Conservation (phyloP, 2,113 vertebrate genomes). For the Lophius piscatorius region DNA sequence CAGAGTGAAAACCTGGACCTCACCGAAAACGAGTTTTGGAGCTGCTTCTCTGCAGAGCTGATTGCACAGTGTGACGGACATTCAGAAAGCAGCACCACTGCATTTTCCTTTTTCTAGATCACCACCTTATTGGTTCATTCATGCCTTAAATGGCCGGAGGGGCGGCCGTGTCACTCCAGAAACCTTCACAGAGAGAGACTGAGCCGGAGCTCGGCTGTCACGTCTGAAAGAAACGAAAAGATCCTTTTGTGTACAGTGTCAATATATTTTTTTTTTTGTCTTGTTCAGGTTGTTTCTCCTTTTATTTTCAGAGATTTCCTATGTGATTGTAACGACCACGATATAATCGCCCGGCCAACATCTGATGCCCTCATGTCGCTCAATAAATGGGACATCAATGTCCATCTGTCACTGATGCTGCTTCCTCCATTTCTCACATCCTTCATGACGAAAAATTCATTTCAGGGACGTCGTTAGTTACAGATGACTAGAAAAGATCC, state of each 20-base stretch:
- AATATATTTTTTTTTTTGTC: conserved; percentile 28
- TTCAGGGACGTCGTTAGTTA: background rate
- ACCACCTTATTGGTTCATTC: conserved; percentile 61
- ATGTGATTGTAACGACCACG: conserved; percentile 42
- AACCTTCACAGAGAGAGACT: conserved; percentile 38
- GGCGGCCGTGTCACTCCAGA: conserved; percentile 35
- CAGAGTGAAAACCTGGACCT: conserved; percentile 31
- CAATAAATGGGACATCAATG: conserved; percentile 70
- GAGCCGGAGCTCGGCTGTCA: conserved; percentile 28
- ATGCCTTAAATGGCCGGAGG: conserved; percentile 67
- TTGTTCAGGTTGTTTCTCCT: conserved; percentile 33
- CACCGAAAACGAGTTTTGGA: conserved; percentile 36
- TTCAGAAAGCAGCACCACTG: conserved; percentile 48
- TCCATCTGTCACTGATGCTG: conserved; percentile 25
- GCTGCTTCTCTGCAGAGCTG: conserved; percentile 43
- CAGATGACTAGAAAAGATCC: conserved; percentile 3
- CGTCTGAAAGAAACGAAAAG: conserved; percentile 29
- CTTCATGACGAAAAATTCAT: conserved; percentile 2
- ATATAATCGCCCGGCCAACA: conserved; percentile 51
- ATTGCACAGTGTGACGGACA: conserved; percentile 55
- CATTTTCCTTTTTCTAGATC: conserved; percentile 36
- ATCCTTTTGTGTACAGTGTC: conserved; percentile 40
- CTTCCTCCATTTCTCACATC: conserved; percentile 13
- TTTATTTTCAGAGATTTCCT: conserved; percentile 52
- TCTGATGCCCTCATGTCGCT: conserved; percentile 46